Base-by-base conservation (phyloP, 2,888 invertebrate species). In the Parnassius apollo region DNA sequence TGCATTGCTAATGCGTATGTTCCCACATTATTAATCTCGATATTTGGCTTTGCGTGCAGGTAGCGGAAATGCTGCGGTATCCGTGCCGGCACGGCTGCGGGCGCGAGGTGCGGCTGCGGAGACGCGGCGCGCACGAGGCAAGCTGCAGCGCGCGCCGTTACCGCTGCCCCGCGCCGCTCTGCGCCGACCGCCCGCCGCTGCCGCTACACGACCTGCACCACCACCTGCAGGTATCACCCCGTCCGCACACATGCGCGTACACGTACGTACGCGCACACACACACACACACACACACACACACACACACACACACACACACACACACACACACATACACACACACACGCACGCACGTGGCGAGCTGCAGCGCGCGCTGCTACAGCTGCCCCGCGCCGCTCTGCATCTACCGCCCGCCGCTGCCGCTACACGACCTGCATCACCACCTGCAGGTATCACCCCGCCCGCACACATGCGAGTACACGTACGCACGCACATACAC, bases 81-180 rank as follows among this genome's bases (percentile, higher is more conserved):
- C 93, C 93, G 66, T 93, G 93, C 77, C 88, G 90, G 53, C 91
- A 93, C 83, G 92, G 90, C 22, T 93, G 93, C 80, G 85, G 85
- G 22, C 85, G 83, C 67, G 84, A 83, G 71, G 81, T 88, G 79
- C 85, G 85, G 1, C 81, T 91, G 73, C 81, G 85, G 10, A 72
- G 84, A 49, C 92, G 93, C 74, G 75, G 69, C 44, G 75, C 81
- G 71, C 93, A 93, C 81, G 93, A 93, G 81, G 82, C 86, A 42
- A 83, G 80, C 71, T 93, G 93, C 77, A 69, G 70, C 53, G 80
- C 83, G 76, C 88, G 93, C 65, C 83, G 84, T 69, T 91, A 92
- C 85, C 77, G 76, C 67, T 93, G 93, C 78, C 87, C 90, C 73
- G 83, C 86, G 73, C 82, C 83, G 64, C 71, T 75, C 68, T 93